Evolutionary conservation across 1,140 invertebrate genomes (phyloP), one percentile per base, ranked within the genome.

Genomic region (Zaprionus vittiger): DNA sequence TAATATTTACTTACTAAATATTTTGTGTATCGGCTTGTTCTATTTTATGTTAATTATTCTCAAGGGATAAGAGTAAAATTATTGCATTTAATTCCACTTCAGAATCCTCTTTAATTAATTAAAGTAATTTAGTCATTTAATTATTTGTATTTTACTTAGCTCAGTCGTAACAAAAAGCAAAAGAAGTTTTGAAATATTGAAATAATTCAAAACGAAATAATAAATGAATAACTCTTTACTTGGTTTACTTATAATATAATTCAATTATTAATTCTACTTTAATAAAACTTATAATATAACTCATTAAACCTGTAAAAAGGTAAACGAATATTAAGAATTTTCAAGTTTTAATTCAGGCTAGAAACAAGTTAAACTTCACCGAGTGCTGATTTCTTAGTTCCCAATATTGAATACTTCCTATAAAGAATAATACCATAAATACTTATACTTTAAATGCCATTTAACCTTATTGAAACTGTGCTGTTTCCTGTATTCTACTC

Each of bases 21-120:
- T n/a, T 0, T 5, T n/a, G 5, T 15, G 1, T n/a, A 1, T 41
- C 3, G 7, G 9, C 2, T 3, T 11, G 0, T 41, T 41, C 0
- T 9, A 7, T 31, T 31, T 31, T 9, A 31, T 31, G 28, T 9
- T 9, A 5, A 26, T 26, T 26, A 26, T 26, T 26, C 24, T 26
- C 24, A 26, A 26, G 24, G 24, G 24, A 26, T 26, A 26, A 26
- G 4, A 5, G 24, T 5, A 12, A 12, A 11, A 38, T 38, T 14
- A 38, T 15, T 38, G 37, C 14, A 0, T 22, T 49, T n/a, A 49
- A 49, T 49, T 49, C 6, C 5, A 6, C 3, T 34, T 3, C 0
- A 34, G 9, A 0, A 3, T 31, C 2, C 28, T 31, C 7, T 11
- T 34, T 34, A 11, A 11, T 11, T 11, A 11, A 22, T 52, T 12